A percentile compares a stretch with the other conserved stretches of the same genome.
These are phyloP conservation scores for Telmatherina bonti DNA, from an alignment of 2,797 vertebrate species.

Conservation along the genomic window DNA sequence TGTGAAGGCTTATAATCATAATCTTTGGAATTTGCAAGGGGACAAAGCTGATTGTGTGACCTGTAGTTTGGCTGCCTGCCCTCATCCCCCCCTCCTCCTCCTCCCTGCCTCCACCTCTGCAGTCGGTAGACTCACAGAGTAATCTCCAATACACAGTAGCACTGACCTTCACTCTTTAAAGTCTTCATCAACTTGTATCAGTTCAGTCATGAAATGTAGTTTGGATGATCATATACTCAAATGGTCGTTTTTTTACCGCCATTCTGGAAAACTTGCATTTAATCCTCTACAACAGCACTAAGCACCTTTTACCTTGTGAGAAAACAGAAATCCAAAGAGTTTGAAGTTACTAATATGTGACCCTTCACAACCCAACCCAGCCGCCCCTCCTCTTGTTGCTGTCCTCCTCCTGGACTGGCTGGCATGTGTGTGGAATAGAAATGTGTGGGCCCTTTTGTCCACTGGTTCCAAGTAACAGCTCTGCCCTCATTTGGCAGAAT, in stretches of 20 bases:
- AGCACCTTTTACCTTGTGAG: constrained; percentile 14
- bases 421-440: constrained; percentile 80
- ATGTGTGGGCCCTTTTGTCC: constrained; percentile 77
- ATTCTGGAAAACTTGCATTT: background rate
- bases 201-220: background rate
- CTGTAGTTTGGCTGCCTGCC: constrained; percentile 27
- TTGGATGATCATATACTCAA: background rate
- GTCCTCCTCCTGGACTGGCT: constrained; percentile 56
- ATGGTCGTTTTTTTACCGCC: background rate
- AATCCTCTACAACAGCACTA: background rate
- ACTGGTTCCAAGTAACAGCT: constrained; percentile 36
- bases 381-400: constrained; percentile 45
- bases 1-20: constrained; percentile 70
- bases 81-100: background rate
- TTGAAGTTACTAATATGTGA: constrained; percentile 53
- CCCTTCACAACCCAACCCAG: constrained; percentile 11
- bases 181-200: background rate
- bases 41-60: constrained; percentile 69
- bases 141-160: constrained; percentile 12
- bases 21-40: constrained; percentile 63
- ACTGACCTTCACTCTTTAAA: background rate
- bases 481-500: constrained; percentile 38
- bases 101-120: constrained; percentile 11
- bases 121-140: constrained; percentile 20
- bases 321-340: constrained; percentile 20